phyloP scores from a whole-genome alignment of 2,888 invertebrate species.

The Elgonia sp. region DNA sequence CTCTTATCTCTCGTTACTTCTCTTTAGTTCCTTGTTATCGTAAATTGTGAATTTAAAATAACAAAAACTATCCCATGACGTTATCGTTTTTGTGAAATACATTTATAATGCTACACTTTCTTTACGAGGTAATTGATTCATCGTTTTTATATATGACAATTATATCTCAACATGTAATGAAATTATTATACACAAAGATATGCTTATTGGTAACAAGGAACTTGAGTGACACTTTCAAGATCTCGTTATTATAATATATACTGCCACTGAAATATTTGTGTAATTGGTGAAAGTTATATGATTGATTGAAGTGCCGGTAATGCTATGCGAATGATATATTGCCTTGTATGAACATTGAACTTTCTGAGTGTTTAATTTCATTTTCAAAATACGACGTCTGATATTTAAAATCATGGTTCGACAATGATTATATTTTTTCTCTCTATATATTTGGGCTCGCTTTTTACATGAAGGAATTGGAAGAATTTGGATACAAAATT shows the following conservation, averaged over 20 bases:
- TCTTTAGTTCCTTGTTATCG: conserved; percentile 31
- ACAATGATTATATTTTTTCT: conserved; percentile 2
- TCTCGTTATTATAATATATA: conserved; percentile 30
- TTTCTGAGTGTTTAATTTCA: neutral
- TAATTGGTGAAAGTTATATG: conserved; percentile 63
- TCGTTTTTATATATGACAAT: too few relatives aligned
- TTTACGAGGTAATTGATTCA: conserved; percentile 56
- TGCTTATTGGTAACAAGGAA: conserved; percentile 15
- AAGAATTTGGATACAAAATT: neutral
- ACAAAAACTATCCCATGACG: conserved; percentile 54
- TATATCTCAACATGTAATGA: too few relatives aligned
- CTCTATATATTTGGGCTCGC: too few relatives aligned
- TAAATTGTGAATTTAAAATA: conserved; percentile 28
- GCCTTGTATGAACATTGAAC: conserved; percentile 6
- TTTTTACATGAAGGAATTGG: neutral
- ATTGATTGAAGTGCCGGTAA: conserved; percentile 59
- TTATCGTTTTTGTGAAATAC: conserved; percentile 57
- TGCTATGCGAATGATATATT: conserved; percentile 38
- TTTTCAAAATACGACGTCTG: conserved; percentile 7
- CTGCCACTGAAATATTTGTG: conserved; percentile 40
- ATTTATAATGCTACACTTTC: conserved; percentile 72
- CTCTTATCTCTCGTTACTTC: neutral
- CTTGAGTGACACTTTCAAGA: too few relatives aligned
- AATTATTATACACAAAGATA: neutral
- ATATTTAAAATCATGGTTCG: neutral